Conservation (phyloP, 1,140 invertebrate species). For the Cydia strobilella region DNA sequence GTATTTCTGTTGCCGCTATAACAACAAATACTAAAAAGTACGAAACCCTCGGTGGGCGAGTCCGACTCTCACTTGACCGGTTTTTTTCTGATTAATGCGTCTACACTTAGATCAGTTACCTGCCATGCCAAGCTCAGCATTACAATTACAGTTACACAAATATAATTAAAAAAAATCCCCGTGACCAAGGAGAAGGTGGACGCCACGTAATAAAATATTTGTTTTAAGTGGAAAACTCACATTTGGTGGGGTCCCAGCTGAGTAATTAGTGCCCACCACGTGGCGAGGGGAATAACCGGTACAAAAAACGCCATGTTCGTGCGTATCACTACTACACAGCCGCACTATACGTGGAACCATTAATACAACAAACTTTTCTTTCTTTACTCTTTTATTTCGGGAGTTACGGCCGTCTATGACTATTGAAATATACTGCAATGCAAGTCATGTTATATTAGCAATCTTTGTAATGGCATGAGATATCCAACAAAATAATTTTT, state of each 20-base stretch:
- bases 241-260: slow-evolving; percentile 70
- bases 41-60: too few relatives aligned
- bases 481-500: neutral
- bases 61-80: too few relatives aligned
- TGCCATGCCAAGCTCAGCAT: neutral
- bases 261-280: slow-evolving; percentile 74
- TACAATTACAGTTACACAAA: neutral
- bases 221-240: slow-evolving; percentile 64
- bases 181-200: slow-evolving; percentile 8
- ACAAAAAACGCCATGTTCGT: slow-evolving; percentile 45
- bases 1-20: too few relatives aligned
- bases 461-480: neutral
- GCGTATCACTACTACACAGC: slow-evolving; percentile 46
- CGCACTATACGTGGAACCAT: slow-evolving; percentile 16
- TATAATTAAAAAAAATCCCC: neutral
- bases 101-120: neutral
- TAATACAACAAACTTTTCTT: slow-evolving; percentile 28
- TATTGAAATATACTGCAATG: neutral
- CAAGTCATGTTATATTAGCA: neutral
- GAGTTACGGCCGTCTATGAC: slow-evolving; percentile 1
- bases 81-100: too few relatives aligned
- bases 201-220: slow-evolving; percentile 41
- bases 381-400: slow-evolving; percentile 25
- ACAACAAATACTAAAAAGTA: too few relatives aligned
- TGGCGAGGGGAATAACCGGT: slow-evolving; percentile 69